Conservation (phyloP, 2,797 vertebrate genomes). For the Apogon hyalosoma region DNA sequence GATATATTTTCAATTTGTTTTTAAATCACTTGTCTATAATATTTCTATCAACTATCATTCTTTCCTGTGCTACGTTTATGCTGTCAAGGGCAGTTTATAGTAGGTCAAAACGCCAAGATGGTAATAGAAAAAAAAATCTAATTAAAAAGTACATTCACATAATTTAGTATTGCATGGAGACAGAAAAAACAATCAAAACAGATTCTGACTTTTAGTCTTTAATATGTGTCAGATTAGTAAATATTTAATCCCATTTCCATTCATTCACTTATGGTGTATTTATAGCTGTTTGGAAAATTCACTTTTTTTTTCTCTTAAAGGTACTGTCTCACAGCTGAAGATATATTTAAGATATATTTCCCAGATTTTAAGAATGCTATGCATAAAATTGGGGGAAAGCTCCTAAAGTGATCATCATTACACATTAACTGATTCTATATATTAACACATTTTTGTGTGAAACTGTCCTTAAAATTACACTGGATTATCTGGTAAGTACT, state of each 20-base stretch:
- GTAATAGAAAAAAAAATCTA: no score
- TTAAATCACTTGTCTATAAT: constrained; percentile 3
- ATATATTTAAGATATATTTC: not conserved
- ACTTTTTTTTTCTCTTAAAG: not conserved
- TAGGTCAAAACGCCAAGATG: not conserved
- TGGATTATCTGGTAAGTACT: not conserved
- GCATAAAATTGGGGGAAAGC: not conserved
- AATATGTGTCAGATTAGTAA: not conserved
- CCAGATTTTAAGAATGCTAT: not conserved
- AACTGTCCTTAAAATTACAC: not conserved
- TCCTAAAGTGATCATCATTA: not conserved
- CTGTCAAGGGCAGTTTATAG: not conserved
- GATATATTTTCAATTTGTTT: not conserved
- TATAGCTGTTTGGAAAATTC: no score
- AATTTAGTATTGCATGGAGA: no score
- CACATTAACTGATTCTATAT: not conserved
- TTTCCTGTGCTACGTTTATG: not conserved
- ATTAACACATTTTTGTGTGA: not conserved
- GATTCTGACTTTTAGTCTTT: not conserved
- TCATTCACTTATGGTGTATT: no score
- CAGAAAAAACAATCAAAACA: not conserved
- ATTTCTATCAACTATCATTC: not conserved
- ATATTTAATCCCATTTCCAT: not conserved
- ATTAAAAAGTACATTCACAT: no score
- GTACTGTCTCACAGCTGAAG: not conserved